Base-by-base conservation (phyloP, 2,113 vertebrate species). In the Glaucidium brasilianum region DNA sequence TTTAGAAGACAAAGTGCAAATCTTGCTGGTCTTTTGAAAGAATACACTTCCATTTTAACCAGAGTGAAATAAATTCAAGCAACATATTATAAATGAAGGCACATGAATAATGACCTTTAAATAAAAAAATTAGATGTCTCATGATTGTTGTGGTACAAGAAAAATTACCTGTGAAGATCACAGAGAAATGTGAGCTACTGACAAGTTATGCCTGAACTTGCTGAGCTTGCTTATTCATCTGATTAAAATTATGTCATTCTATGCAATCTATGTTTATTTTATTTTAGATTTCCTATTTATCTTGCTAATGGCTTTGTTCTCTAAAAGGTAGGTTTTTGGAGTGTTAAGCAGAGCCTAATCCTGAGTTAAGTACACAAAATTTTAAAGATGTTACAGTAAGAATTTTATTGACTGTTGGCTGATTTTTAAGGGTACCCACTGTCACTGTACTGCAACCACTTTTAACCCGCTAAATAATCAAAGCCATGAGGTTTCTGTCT, bases 271-370 rank as follows among this genome's bases (percentile, higher is more conserved):
- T 66, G 20, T 90, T 92, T 93, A 63, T 76, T 79, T 90, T 80
- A 56, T 78, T 92, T 94, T 87, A 13, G 34, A 37, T 76, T 91
- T 81, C 43, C 52, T 75, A 52, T 96, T 94, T 96, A 73, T 89
- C 83, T 94, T 85, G 12, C 22, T 79, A 66, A 62, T 47, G 26
- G 5, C 23, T 96, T 74, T 78, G 26, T 78, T 91, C 35, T 78
- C n/a, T 41, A 56, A 52, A 87, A 82, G 13, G 11, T 12, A 45
- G 39, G 4, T 45, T 92, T 93, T 47, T 60, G 85, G 62, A 76
- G 29, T 58, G 39, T 34, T 35, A 72, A 78, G 73, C 1, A 5
- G 32, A 93, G 20, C 15, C 80, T 75, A 41, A 52, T 86, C 47
- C 34, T 27, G 21, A 81, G 7, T 55, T 62, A 78, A 81, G 29